phyloP scores from a whole-genome alignment of 1,140 invertebrate species.

The Neodiprion virginianus region DNA sequence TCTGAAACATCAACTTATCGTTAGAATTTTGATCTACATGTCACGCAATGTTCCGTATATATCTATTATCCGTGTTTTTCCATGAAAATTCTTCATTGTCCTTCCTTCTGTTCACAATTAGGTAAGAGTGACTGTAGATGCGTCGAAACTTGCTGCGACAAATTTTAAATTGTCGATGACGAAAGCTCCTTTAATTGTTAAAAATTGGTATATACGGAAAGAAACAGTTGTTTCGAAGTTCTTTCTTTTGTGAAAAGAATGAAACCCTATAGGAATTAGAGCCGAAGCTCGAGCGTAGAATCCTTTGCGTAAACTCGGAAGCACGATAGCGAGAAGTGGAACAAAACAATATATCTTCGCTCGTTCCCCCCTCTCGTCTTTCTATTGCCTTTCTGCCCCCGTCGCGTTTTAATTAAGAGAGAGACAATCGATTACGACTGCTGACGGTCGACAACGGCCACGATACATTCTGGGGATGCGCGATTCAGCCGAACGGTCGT shows the following conservation, averaged over 20 bases:
- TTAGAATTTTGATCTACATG: background rate
- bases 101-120: background rate
- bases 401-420: background rate
- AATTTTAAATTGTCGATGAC: background rate
- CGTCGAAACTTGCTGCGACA: background rate
- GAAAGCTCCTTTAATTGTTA: background rate
- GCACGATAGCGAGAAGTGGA: slow-evolving; percentile 1
- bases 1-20: no score
- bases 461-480: background rate
- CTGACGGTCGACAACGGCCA: background rate
- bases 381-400: background rate
- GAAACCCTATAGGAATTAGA: background rate
- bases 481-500: background rate
- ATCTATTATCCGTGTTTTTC: background rate
- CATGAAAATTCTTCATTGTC: background rate
- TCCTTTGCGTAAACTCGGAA: background rate
- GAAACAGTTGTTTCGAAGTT: no score
- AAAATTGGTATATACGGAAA: background rate
- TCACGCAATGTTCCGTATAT: background rate
- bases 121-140: background rate
- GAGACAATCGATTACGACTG: background rate
- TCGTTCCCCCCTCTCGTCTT: background rate
- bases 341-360: background rate
- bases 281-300: background rate
- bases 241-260: background rate